Evolutionary conservation across 2,797 vertebrate species (phyloP), one percentile per base, ranked within the genome.

Genomic region (Leuciscus waleckii): DNA sequence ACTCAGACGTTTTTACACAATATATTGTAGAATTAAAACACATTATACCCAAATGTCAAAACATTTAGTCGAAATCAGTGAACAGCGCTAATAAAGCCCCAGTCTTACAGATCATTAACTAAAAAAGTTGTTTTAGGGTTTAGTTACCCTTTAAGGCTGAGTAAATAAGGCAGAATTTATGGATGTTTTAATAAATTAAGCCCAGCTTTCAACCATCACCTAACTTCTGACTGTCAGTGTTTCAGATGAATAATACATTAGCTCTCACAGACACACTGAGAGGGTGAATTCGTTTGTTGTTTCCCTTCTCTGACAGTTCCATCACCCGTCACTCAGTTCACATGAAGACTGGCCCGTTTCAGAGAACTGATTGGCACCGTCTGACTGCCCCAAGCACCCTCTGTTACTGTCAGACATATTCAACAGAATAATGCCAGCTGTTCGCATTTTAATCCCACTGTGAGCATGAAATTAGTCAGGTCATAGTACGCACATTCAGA

Each of bases 191-290:
- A 67, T 51, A 16, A 83, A 65, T 65, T 75, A 65, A 39, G 32
- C 5, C 56, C 23, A 23, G 81, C 56, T 58, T 49, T 74, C 54
- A 82, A 63, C 35, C 70, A 82, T 82, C 56, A 41, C 61, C 82
- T 23, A 37, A 51, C 39, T 69, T 69, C 63, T 69, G 43, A 11
- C 8, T 51, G n/a, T 35, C 69, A 46, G 29, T 10, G 43, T 37
- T 71, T 82, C 35, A 56, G 68, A 71, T 82, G 80, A 82, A 82
- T 82, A 73, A 81, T 69, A 26, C 79, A 81, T 81, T 81, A 37
- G 65, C 69, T 81, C 69, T 81, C 79, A 37, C 46, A 26, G 69
- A 81, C n/a, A 76, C 46, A 68, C 35, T 17, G 26, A 58, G 71
- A 76, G 10, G n/a, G 7, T 81, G 49, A 56, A 68, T 81, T 76